Evolutionary conservation across 2,797 vertebrate genomes (phyloP).

Genomic region (Neomorphus geoffroyi): DNA sequence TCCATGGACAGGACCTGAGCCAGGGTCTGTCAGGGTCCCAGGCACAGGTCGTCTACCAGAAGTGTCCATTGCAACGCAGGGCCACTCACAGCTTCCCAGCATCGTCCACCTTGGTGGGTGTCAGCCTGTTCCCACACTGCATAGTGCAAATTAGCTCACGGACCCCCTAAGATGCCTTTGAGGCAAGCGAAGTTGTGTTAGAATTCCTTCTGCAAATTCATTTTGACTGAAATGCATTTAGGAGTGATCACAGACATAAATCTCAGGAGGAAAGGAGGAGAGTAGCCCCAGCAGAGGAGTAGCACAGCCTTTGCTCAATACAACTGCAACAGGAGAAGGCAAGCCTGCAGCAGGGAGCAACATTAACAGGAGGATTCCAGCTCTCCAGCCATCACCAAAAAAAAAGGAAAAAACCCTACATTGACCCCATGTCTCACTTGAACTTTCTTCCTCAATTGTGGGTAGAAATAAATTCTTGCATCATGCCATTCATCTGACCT

Average conservation of each 20-base stretch:
- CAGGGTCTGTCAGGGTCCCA: neutral
- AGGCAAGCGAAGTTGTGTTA: rapidly evolving
- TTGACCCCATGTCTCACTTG: neutral
- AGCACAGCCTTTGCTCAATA: neutral
- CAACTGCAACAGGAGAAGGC: neutral
- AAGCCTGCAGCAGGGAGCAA: rapidly evolving
- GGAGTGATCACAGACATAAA: rapidly evolving
- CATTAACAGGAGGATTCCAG: neutral
- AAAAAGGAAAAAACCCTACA: neutral
- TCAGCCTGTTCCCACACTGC: neutral
- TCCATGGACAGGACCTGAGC: neutral
- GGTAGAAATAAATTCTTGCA: neutral
- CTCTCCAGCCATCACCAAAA: neutral
- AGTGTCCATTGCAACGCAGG: rapidly evolving
- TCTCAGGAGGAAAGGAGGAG: neutral
- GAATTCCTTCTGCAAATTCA: neutral
- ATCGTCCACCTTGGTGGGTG: rapidly evolving
- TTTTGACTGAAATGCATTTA: neutral
- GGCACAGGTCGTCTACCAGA: neutral
- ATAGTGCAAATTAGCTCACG: rapidly evolving
- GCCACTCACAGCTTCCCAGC: neutral
- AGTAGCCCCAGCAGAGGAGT: neutral
- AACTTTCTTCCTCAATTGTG: neutral
- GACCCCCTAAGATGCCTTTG: neutral
- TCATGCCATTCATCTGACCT: neutral